Percentiles rank a stretch among this genome's conserved stretches.
These are phyloP conservation scores for Bergia puertoricense DNA, from an alignment of 92 coral and sea anemone genomes.

Conservation along the genomic window DNA sequence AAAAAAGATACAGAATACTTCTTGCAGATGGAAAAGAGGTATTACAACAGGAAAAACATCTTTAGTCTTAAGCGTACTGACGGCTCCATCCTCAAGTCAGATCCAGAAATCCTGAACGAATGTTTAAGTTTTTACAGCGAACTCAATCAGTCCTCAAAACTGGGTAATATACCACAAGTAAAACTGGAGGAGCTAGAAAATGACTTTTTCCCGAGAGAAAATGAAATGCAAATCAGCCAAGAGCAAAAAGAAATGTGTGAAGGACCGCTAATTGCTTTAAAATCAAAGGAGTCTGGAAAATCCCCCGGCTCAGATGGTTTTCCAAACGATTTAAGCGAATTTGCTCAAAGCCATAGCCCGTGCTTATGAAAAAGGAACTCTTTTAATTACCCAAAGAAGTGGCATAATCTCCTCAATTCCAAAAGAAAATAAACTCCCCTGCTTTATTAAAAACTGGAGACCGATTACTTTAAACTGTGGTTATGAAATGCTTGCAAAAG, in stretches of 20 bases:
- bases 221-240: neutral
- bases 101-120: slow-evolving; percentile 38
- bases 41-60: slow-evolving; percentile 41
- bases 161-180: neutral
- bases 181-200: neutral
- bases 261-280: slow-evolving; percentile 6
- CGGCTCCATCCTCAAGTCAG: slow-evolving; percentile 25
- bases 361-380: neutral
- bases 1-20: slow-evolving; percentile 55
- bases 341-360: neutral
- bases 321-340: neutral
- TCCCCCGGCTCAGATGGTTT: slow-evolving; percentile 31
- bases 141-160: neutral
- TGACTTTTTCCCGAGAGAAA: neutral
- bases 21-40: slow-evolving; percentile 47
- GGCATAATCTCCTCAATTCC: neutral
- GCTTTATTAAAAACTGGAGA: slow-evolving; percentile 10
- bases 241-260: slow-evolving; percentile 5
- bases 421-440: neutral
- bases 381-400: neutral
- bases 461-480: slow-evolving; percentile 10
- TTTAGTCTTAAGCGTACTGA: slow-evolving; percentile 32
- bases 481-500: neutral
- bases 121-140: neutral
- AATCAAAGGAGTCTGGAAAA: neutral